Percentiles rank a stretch among this genome's conserved stretches.
Conservation (phyloP, 2,888 invertebrate genomes). For the Hydrotaea cyrtoneurina region DNA sequence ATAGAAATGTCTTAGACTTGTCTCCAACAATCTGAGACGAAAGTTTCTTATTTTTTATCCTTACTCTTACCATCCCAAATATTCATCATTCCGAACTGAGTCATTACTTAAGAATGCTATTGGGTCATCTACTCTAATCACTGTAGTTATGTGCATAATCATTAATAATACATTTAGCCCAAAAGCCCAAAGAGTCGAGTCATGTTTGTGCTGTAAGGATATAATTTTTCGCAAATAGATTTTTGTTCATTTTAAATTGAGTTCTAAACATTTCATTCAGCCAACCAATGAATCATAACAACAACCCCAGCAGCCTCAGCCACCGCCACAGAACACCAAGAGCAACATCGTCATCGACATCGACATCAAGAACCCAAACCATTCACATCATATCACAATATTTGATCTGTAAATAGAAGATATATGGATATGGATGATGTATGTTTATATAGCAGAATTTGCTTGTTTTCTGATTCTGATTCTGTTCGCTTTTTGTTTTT, state of each 20-base stretch:
- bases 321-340: too few relatives aligned
- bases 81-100: background rate
- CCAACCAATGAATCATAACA: background rate
- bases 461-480: background rate
- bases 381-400: constrained; percentile 59
- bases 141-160: background rate
- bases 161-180: background rate
- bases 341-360: background rate
- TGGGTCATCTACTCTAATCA: background rate
- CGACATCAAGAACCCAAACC: constrained; percentile 9
- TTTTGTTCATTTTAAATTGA: constrained; percentile 48
- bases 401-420: constrained; percentile 66
- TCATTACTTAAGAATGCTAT: background rate
- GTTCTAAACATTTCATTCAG: constrained; percentile 45
- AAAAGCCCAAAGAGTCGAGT: background rate
- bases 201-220: background rate
- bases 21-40: too few relatives aligned
- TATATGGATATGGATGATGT: constrained; percentile 44
- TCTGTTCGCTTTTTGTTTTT: background rate
- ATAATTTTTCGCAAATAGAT: background rate
- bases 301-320: background rate
- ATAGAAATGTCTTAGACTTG: too few relatives aligned
- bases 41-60: too few relatives aligned
- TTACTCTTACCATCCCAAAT: too few relatives aligned
- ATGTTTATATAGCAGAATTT: background rate